Evolutionary conservation across 2,113 vertebrate species (phyloP).

Genomic region (Tricholaema leucomelas): DNA sequence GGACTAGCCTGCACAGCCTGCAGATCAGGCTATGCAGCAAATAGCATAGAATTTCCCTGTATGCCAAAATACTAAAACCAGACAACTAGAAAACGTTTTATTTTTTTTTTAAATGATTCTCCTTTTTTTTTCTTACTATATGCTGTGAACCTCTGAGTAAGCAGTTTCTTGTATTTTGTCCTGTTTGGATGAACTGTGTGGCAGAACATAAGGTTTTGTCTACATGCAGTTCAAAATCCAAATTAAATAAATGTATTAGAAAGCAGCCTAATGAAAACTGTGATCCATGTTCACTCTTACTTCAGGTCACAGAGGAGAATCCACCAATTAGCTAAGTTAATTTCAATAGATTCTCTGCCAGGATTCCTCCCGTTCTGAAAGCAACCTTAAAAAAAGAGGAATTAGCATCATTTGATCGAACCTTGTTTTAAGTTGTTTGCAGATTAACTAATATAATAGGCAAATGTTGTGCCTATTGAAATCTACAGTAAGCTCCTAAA

Average conservation of each 20-base stretch:
- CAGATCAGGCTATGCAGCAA: not conserved
- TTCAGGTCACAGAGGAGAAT: not conserved
- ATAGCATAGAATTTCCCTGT: not conserved
- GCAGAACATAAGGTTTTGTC: not conserved
- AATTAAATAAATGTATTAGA: constrained; percentile 10
- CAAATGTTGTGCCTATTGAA: not conserved
- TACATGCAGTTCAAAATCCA: not conserved
- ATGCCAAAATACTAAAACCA: not conserved
- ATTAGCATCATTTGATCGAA: not conserved
- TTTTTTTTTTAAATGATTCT: not conserved
- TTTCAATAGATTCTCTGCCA: not conserved
- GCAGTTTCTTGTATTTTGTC: not conserved
- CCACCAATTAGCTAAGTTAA: not conserved
- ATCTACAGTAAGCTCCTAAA: not conserved
- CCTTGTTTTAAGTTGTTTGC: not conserved
- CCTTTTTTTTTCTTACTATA: not conserved
- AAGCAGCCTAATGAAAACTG: not conserved
- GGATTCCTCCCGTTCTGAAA: not conserved
- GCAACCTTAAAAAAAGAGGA: not conserved
- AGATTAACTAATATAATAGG: not conserved
- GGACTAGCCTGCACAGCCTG: not conserved
- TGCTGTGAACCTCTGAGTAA: not conserved
- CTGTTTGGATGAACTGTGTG: not conserved
- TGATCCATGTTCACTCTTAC: not conserved
- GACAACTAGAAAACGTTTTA: not conserved